These are phyloP conservation scores for Eupithecia centaureata DNA, from an alignment of 2,888 invertebrate species.

Conservation along the genomic window DNA sequence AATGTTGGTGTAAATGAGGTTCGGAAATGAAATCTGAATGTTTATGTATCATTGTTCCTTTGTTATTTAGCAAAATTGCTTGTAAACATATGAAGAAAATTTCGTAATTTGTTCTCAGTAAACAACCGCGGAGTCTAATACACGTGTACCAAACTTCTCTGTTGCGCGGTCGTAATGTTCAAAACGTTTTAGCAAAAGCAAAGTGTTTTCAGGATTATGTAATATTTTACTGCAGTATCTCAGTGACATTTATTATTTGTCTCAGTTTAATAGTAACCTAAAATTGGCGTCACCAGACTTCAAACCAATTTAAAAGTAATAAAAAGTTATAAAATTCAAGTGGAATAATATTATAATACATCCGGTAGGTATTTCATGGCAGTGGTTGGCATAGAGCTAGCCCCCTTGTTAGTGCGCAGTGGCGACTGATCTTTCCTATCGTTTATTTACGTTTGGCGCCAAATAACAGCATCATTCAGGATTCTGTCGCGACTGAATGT, in stretches of 20 bases:
- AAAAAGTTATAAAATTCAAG: constrained; percentile 20
- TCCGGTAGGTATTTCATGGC: constrained; percentile 36
- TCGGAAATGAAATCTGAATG: not conserved
- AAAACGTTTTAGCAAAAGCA: constrained; percentile 36
- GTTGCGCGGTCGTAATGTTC: constrained; percentile 20
- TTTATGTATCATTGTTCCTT: constrained; percentile 3
- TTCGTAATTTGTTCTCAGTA: not conserved
- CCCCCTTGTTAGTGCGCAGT: constrained; percentile 43
- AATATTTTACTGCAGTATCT: constrained; percentile 37
- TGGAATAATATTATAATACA: constrained; percentile 30
- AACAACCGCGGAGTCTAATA: constrained; percentile 16
- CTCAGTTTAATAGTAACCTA: constrained; percentile 22
- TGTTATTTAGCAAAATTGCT: constrained; percentile 3
- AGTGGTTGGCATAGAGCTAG: constrained; percentile 45
- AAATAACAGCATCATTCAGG: constrained; percentile 63
- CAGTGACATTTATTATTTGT: constrained; percentile 40
- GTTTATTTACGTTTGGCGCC: constrained; percentile 80
- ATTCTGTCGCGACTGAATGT: constrained; percentile 52
- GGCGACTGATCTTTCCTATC: constrained; percentile 58
- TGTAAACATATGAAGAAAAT: constrained; percentile 14
- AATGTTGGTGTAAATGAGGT: constrained; percentile 32
- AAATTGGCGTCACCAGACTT: constrained; percentile 32
- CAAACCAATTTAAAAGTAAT: constrained; percentile 37
- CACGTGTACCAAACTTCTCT: constrained; percentile 19
- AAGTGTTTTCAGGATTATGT: constrained; percentile 36